phyloP scores from a whole-genome alignment of 2,797 vertebrate genomes.

The Anguilla megastoma region DNA sequence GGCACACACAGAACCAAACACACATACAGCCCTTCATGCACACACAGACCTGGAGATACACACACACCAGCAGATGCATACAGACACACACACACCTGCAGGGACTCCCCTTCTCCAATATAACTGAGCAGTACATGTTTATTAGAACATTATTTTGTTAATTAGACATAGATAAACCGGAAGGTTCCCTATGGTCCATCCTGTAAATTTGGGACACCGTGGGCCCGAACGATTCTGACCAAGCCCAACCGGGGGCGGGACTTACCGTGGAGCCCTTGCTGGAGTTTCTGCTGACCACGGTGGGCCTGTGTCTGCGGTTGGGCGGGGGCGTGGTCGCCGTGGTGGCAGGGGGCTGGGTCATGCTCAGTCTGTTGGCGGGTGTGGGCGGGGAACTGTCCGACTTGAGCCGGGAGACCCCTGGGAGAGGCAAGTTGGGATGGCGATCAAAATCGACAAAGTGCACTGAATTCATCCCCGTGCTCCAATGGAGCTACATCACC shows the following conservation, averaged over 20 bases:
- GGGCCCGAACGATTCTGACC: not conserved
- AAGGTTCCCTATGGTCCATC: too few species aligned
- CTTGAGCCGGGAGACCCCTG: conserved; percentile 88
- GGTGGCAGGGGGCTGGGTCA: conserved; percentile 71
- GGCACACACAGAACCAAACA: too few species aligned
- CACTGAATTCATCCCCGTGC: not conserved
- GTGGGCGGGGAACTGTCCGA: conserved; percentile 90
- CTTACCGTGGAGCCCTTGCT: conserved; percentile 91
- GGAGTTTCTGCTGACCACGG: conserved; percentile 86
- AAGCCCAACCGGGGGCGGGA: conserved; percentile 41
- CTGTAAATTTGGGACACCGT: not conserved
- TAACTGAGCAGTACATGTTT: too few species aligned
- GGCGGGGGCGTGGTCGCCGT: conserved; percentile 87
- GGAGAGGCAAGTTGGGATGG: not conserved
- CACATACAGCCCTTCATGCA: too few species aligned
- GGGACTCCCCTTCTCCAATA: too few species aligned
- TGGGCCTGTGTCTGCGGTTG: conserved; percentile 84
- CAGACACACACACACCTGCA: too few species aligned
- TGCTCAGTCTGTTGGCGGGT: conserved; percentile 81
- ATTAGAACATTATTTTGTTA: too few species aligned
- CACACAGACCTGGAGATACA: too few species aligned
- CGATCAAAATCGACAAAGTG: not conserved
- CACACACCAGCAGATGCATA: too few species aligned
- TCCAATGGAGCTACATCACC: not conserved
- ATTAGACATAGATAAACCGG: too few species aligned